phyloP scores from a whole-genome alignment of 1,140 invertebrate genomes.

The Eupristina koningsbergeri region DNA sequence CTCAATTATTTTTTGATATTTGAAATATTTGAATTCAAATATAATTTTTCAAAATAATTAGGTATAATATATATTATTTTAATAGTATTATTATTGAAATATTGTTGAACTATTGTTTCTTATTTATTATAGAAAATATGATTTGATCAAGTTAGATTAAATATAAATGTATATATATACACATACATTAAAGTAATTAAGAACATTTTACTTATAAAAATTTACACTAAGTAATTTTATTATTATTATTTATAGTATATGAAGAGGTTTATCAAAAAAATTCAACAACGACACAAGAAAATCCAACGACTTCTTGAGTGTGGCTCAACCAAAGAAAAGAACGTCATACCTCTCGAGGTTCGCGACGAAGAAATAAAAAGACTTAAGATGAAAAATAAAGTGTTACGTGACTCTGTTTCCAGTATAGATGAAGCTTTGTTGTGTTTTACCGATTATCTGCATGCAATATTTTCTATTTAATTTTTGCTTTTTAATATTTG shows the following conservation, averaged over 20 bases:
- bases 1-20: too few species aligned
- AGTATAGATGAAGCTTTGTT: not conserved
- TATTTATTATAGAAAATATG: too few species aligned
- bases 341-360: conserved; percentile 3
- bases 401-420: conserved; percentile 19
- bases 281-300: conserved; percentile 41
- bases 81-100: too few species aligned
- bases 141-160: too few species aligned
- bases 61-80: too few species aligned
- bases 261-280: conserved; percentile 70
- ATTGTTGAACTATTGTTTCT: too few species aligned
- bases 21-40: too few species aligned
- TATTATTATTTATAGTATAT: conserved; percentile 57
- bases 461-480: conserved; percentile 35
- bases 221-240: too few species aligned
- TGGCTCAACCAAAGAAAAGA: not conserved
- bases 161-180: too few species aligned
- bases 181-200: too few species aligned
- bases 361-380: conserved; percentile 17
- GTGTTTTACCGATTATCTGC: conserved; percentile 9
- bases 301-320: conserved; percentile 50
- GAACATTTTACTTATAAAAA: too few species aligned
- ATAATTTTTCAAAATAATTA: too few species aligned
- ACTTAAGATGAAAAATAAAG: conserved; percentile 34
- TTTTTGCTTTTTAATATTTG: not conserved